Evolutionary conservation across 2,113 vertebrate genomes (phyloP), one percentile per base, ranked within the genome.

Genomic region (Xiphias gladius): DNA sequence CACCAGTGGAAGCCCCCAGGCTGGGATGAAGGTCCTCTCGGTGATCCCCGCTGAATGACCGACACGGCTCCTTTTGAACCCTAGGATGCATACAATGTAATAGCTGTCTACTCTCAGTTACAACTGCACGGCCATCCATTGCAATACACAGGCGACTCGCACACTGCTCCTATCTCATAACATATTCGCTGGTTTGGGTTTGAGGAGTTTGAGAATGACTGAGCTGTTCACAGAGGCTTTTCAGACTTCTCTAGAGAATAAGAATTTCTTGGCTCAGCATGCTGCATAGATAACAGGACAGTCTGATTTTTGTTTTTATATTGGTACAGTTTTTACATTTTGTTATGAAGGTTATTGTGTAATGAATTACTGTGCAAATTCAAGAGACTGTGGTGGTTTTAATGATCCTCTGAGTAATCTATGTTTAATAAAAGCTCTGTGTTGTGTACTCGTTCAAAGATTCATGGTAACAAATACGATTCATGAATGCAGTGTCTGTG

Each of bases 31-130:
- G 65, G 52, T 32, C 66, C 52, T 76, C 43, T 80, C 61, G 35
- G 28, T 62, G 57, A 71, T 69, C 50, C 30, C 57, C 7, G 3
- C 62, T 65, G 72, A 65, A 78, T 76, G 76, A 80, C 43, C 72
- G 62, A 41, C 32, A 20, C 20, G 6, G 37, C 62, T 69, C 50
- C 61, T 3, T 74, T 59, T 73, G 30, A 73, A 68, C 62, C 48
- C 52, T 22, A 4, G 4, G 26, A 86, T 82, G 55, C 39, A 41
- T 16, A 26, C 52, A 19, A 2, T 16, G 24, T 58, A 19, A 4
- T 81, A 58, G 59, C 65, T 28, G 65, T 74, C 14, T 6, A 14
- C 30, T 58, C 43, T 37, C 9, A 58, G 75, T 32, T 83, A 62
- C 62, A 61, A 30, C 72, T 55, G 41, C 9, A 64, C 8, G 16